A percentile compares a stretch with the other conserved stretches of the same genome.
Evolutionary conservation across 2,797 vertebrate species (phyloP).

Genomic region (Catamblyrhynchus diadema): DNA sequence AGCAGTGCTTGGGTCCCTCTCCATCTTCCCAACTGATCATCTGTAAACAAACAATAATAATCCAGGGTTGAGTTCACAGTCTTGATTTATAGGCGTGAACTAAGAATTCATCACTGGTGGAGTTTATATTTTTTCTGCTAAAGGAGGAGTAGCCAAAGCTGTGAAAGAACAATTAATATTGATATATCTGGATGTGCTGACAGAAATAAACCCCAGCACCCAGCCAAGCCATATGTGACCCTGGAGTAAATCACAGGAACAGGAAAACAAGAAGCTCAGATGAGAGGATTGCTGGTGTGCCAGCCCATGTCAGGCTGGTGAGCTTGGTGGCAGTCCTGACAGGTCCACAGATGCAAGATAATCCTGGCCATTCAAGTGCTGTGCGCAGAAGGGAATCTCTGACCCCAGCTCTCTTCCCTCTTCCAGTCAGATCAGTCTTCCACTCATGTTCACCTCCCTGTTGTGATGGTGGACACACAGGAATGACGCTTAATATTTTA

Average conservation of each 20-base stretch:
- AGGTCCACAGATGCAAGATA: not conserved
- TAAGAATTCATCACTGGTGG: not conserved
- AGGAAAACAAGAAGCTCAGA: not conserved
- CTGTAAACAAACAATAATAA: slow-evolving; percentile 4
- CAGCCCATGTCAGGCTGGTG: not conserved
- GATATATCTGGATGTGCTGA: not conserved
- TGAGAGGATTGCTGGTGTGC: not conserved
- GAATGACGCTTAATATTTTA: rapidly evolving
- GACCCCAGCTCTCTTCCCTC: not conserved
- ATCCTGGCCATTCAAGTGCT: not conserved
- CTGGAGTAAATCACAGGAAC: not conserved
- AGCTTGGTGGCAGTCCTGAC: not conserved
- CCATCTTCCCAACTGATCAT: not conserved
- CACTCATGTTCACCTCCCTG: not conserved
- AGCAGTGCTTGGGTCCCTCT: not conserved
- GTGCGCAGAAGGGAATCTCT: not conserved
- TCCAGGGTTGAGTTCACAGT: not conserved
- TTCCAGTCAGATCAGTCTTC: not conserved
- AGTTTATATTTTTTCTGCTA: not conserved
- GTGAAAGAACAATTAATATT: not conserved
- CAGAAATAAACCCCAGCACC: not conserved
- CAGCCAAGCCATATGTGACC: not conserved
- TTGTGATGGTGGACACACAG: not conserved
- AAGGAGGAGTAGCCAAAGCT: not conserved
- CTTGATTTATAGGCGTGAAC: not conserved